These are phyloP conservation scores for Ptycholaimellus sp. DNA, from an alignment of 2,888 invertebrate species.

Conservation along the genomic window DNA sequence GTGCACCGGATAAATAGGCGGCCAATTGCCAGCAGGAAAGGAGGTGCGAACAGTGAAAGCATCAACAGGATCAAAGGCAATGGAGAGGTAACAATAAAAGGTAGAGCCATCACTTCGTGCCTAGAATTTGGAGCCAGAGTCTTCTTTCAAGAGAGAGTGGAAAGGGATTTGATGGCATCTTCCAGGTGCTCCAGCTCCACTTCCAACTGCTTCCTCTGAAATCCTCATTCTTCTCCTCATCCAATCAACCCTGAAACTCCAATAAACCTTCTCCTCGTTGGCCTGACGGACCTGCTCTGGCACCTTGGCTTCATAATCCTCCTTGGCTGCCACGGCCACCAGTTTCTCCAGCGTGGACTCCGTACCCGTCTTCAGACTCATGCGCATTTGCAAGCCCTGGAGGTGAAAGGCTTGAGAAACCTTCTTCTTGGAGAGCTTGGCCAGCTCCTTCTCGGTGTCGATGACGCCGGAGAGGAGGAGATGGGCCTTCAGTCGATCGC, in stretches of 20 bases:
- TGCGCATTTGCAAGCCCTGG: neutral
- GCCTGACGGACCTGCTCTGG: conserved; percentile 44
- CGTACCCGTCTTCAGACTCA: neutral
- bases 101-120: too few relatives aligned
- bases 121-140: too few relatives aligned
- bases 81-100: too few relatives aligned
- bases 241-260: neutral
- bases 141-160: too few relatives aligned
- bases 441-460: conserved; percentile 55
- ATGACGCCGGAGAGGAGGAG: conserved; percentile 44
- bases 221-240: neutral
- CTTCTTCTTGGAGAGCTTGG: conserved; percentile 57
- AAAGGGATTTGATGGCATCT: conserved; percentile 52
- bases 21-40: too few relatives aligned
- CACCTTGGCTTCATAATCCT: conserved; percentile 58
- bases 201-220: conserved; percentile 35
- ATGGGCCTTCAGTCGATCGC: conserved; percentile 4
- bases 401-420: conserved; percentile 29
- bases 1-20: too few relatives aligned
- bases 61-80: too few relatives aligned
- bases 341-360: conserved; percentile 48
- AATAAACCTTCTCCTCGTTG: conserved; percentile 51
- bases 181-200: conserved; percentile 51
- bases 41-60: too few relatives aligned
- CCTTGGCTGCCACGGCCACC: conserved; percentile 44